A percentile compares a stretch with the other conserved stretches of the same genome.
Evolutionary conservation across 2,888 invertebrate genomes (phyloP).

Genomic region (Sinentomon sp.): DNA sequence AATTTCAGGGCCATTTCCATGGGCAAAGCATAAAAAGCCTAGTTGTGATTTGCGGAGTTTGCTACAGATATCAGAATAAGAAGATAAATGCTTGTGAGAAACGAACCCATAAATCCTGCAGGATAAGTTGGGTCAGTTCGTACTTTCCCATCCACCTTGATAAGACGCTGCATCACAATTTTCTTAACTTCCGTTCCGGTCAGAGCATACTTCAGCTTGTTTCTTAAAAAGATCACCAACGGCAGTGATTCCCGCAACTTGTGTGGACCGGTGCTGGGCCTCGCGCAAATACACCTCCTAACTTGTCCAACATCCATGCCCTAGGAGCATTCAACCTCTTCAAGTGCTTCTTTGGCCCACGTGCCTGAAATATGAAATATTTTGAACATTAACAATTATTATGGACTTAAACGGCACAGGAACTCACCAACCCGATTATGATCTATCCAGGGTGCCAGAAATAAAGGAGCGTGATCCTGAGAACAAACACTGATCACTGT

Average conservation of each 20-base stretch:
- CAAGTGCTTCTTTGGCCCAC: slow-evolving; percentile 97
- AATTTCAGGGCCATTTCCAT: too few relatives aligned
- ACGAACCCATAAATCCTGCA: slow-evolving; percentile 94
- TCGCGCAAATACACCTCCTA: slow-evolving; percentile 92
- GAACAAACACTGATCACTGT: too few relatives aligned
- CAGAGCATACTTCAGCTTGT: slow-evolving; percentile 90
- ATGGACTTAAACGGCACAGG: too few relatives aligned
- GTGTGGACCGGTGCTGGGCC: slow-evolving; percentile 93
- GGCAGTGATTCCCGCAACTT: slow-evolving; percentile 90
- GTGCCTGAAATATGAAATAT: slow-evolving; percentile 35
- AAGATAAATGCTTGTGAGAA: not conserved
- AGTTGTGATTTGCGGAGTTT: too few relatives aligned
- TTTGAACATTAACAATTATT: not conserved
- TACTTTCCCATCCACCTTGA: slow-evolving; percentile 95
- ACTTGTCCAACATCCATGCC: slow-evolving; percentile 99
- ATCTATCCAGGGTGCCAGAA: too few relatives aligned
- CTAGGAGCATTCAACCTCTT: slow-evolving; percentile 97
- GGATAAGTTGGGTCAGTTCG: slow-evolving; percentile 93
- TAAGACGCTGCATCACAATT: slow-evolving; percentile 89
- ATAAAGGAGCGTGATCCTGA: too few relatives aligned
- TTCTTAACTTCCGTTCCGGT: slow-evolving; percentile 89
- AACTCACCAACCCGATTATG: too few relatives aligned
- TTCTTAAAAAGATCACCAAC: slow-evolving; percentile 81
- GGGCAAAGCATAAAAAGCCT: too few relatives aligned
- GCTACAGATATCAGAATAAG: not conserved